These are phyloP conservation scores for Trissolcus japonicus DNA, from an alignment of 2,888 invertebrate species.

Conservation along the genomic window DNA sequence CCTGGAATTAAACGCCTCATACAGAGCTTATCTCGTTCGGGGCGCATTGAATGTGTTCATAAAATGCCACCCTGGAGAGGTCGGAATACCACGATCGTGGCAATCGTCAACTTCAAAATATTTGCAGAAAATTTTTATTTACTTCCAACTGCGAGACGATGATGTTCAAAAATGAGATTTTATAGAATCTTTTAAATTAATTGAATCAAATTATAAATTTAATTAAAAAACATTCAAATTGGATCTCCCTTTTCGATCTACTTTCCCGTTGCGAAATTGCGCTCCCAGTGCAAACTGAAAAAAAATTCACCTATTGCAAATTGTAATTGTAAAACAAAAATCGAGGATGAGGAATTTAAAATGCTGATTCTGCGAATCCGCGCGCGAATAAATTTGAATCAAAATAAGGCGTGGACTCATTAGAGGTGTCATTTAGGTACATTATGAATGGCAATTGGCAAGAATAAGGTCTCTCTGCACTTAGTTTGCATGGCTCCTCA, in stretches of 20 bases:
- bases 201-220: no score
- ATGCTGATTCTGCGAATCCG: neutral
- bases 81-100: no score
- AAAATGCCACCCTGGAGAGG: neutral
- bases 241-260: no score
- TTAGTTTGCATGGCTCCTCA: constrained; percentile 15
- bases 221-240: no score
- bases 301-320: no score
- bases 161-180: no score
- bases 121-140: no score
- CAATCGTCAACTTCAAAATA: no score
- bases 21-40: constrained; percentile 23
- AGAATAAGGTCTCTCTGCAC: constrained; percentile 25
- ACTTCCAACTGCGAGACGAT: no score
- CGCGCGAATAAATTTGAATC: constrained; percentile 37
- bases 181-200: no score
- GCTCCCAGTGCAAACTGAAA: neutral
- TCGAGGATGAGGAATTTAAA: no score
- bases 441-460: constrained; percentile 34
- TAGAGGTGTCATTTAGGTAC: constrained; percentile 38
- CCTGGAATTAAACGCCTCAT: constrained; percentile 38
- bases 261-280: neutral
- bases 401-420: constrained; percentile 32
- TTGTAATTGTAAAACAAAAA: no score
- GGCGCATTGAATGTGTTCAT: constrained; percentile 26